A percentile compares a stretch with the other conserved stretches of the same genome.
Evolutionary conservation across 2,888 invertebrate species (phyloP).

Genomic region (Diabrotica balteata): DNA sequence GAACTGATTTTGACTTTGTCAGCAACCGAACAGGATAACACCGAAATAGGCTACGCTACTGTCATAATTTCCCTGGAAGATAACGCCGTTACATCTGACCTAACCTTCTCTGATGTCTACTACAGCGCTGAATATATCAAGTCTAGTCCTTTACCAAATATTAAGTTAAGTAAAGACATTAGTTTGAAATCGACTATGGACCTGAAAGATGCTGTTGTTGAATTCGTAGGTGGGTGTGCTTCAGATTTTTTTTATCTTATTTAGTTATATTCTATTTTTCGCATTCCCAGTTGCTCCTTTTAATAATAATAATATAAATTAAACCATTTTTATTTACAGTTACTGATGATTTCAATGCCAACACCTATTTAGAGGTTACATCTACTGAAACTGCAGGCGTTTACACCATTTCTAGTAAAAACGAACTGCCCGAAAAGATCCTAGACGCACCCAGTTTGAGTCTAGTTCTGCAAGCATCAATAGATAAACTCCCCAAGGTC

Average conservation of each 20-base stretch:
- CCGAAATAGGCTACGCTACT: constrained; percentile 23
- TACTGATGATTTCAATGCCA: not conserved
- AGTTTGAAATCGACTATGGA: constrained; percentile 8
- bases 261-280: no score
- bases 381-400: not conserved
- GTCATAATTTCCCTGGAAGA: constrained; percentile 34
- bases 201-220: constrained; percentile 2
- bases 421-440: constrained; percentile 26
- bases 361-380: not conserved
- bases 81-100: not conserved
- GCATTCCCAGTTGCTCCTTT: no score
- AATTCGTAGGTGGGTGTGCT: constrained; percentile 16
- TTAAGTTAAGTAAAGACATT: constrained; percentile 17
- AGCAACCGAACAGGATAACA: constrained; percentile 28
- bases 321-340: not conserved
- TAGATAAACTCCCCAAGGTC: constrained; percentile 16
- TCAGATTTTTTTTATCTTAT: no score
- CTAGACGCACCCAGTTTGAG: not conserved
- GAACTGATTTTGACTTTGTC: constrained; percentile 37
- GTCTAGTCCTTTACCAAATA: not conserved
- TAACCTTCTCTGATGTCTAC: constrained; percentile 14
- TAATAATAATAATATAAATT: no score
- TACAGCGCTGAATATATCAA: constrained; percentile 22
- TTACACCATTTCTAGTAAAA: constrained; percentile 23
- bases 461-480: constrained; percentile 30